These are phyloP conservation scores for Caloenas nicobarica DNA, from an alignment of 2,113 vertebrate species.

Conservation along the genomic window DNA sequence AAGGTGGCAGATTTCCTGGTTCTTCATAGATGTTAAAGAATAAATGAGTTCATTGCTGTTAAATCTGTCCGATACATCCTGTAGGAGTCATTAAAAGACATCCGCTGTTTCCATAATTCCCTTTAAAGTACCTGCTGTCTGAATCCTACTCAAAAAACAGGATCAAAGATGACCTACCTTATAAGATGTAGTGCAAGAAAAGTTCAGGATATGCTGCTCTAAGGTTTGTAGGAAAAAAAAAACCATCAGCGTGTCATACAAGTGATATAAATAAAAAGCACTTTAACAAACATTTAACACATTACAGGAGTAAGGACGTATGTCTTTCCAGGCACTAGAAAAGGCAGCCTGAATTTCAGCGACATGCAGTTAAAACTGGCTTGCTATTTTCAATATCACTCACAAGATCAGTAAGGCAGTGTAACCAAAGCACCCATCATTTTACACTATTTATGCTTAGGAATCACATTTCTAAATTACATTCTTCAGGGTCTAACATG, in stretches of 20 bases:
- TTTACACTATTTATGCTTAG: not conserved
- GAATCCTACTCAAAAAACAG: not conserved
- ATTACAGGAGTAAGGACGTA: not conserved
- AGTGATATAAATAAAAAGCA: not conserved
- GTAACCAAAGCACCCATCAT: conserved; percentile 24
- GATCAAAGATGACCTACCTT: not conserved
- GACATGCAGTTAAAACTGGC: not conserved
- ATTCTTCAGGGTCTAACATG: conserved; percentile 4
- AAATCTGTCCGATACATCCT: not conserved
- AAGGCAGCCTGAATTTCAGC: conserved; percentile 1
- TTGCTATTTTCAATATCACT: not conserved
- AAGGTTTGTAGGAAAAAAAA: not conserved
- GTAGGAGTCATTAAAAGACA: not conserved
- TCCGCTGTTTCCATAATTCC: not conserved
- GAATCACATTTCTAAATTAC: not conserved
- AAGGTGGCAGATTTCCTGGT: not conserved
- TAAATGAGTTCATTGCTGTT: not conserved
- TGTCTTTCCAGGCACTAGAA: conserved; percentile 31
- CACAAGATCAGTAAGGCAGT: conserved; percentile 38
- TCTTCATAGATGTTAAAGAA: not conserved
- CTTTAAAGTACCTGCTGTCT: not conserved
- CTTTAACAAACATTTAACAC: not conserved
- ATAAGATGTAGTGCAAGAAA: not conserved
- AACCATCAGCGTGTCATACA: not conserved
- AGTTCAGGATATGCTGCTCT: not conserved